Evolutionary conservation across 2,113 vertebrate species (phyloP).

Genomic region (Ariopsis seemanni): DNA sequence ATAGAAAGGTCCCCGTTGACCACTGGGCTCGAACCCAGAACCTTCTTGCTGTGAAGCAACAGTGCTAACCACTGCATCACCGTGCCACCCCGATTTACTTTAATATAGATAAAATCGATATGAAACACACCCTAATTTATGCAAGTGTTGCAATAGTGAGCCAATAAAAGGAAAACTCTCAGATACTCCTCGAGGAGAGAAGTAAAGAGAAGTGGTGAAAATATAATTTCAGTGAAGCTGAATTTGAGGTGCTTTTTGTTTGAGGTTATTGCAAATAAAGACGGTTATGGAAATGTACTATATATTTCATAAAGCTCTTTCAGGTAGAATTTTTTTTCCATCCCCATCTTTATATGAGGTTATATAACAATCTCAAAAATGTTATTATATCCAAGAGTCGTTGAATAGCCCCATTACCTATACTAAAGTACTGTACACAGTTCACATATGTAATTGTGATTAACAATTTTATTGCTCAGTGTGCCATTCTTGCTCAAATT

Average conservation of each 20-base stretch:
- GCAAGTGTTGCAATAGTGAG: background rate
- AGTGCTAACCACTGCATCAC: no score
- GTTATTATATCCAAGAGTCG: background rate
- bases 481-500: background rate
- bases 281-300: background rate
- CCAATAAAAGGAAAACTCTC: background rate
- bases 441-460: background rate
- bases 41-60: no score
- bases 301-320: no score
- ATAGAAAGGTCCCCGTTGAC: no score
- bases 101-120: conserved; percentile 2
- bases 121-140: background rate
- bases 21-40: no score
- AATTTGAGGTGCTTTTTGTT: background rate
- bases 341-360: no score
- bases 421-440: background rate
- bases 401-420: background rate
- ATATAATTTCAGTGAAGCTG: background rate
- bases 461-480: background rate
- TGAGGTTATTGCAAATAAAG: background rate
- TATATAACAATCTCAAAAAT: background rate
- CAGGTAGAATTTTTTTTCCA: no score
- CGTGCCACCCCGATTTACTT: background rate
- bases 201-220: background rate
- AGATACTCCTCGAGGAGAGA: background rate